These are phyloP conservation scores for Melolontha melolontha DNA, from an alignment of 2,888 invertebrate genomes.

Conservation along the genomic window DNA sequence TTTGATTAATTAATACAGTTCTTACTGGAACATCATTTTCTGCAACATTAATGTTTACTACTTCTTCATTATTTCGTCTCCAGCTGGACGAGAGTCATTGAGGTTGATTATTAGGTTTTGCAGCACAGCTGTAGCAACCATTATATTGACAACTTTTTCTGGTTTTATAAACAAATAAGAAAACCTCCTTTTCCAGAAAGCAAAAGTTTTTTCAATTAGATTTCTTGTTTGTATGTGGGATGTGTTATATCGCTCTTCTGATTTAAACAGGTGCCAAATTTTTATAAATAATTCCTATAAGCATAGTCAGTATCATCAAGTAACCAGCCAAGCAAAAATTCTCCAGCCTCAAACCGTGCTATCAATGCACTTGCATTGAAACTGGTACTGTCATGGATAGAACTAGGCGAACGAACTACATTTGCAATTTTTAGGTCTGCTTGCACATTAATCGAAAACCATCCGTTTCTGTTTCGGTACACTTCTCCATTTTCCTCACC, in stretches of 20 bases:
- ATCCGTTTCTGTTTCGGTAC: slow-evolving; percentile 49
- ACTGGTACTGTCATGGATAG: slow-evolving; percentile 51
- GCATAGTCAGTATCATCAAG: slow-evolving; percentile 33
- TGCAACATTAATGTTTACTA: too few relatives aligned
- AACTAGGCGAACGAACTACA: slow-evolving; percentile 54
- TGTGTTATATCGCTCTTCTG: slow-evolving; percentile 33
- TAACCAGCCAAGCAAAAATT: slow-evolving; percentile 45
- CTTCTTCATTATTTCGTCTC: too few relatives aligned
- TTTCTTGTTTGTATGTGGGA: slow-evolving; percentile 53
- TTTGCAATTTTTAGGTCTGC: slow-evolving; percentile 40
- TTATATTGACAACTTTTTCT: slow-evolving; percentile 47
- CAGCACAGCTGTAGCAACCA: slow-evolving; percentile 52
- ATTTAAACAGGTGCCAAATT: slow-evolving; percentile 35
- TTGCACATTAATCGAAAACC: slow-evolving; percentile 53
- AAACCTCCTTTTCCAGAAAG: slow-evolving; percentile 48
- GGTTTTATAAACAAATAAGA: slow-evolving; percentile 34
- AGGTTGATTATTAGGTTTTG: slow-evolving; percentile 48
- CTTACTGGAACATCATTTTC: too few relatives aligned
- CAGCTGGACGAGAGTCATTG: neutral
- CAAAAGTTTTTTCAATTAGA: slow-evolving; percentile 45
- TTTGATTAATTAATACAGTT: too few relatives aligned
- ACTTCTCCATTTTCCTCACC: slow-evolving; percentile 49
- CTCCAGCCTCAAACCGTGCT: slow-evolving; percentile 39
- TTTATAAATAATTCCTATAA: slow-evolving; percentile 40
- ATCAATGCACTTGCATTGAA: slow-evolving; percentile 48